Percentiles rank a stretch among this genome's conserved stretches.
Conservation (phyloP, 2,113 vertebrate species). For the Macaca mulatta region DNA sequence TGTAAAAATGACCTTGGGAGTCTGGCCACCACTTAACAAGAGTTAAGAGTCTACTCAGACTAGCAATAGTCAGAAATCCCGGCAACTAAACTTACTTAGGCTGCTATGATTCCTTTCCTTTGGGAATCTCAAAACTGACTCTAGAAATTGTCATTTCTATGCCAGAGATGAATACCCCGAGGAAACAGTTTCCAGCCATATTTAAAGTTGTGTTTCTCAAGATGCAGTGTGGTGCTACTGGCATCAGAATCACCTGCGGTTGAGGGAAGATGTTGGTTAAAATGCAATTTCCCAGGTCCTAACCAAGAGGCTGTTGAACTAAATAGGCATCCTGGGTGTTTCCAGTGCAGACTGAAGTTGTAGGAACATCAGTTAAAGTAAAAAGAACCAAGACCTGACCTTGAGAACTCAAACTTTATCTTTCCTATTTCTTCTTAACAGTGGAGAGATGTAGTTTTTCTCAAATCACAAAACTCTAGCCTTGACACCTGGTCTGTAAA, state of each 20-base stretch:
- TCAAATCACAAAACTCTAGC: constrained; percentile 6
- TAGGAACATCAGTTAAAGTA: neutral
- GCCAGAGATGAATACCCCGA: neutral
- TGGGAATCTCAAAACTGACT: neutral
- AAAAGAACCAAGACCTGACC: neutral
- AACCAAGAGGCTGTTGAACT: neutral
- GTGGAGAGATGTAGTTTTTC: neutral
- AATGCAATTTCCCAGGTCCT: neutral
- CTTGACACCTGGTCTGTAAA: neutral
- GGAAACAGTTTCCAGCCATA: neutral
- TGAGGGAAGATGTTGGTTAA: neutral
- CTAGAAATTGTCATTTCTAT: neutral
- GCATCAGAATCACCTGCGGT: neutral
- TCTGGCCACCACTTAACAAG: neutral
- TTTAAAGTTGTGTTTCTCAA: neutral
- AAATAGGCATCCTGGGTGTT: neutral
- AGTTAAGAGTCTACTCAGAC: neutral
- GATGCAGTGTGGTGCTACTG: too few species aligned
- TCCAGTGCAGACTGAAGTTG: neutral
- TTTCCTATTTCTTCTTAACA: neutral
- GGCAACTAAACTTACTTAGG: neutral
- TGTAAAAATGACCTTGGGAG: neutral
- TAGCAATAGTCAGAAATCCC: neutral
- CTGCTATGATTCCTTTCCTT: neutral
- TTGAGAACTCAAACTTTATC: neutral